These are phyloP conservation scores for Eriosoma lanigerum DNA, from an alignment of 1,140 invertebrate genomes.

Conservation along the genomic window DNA sequence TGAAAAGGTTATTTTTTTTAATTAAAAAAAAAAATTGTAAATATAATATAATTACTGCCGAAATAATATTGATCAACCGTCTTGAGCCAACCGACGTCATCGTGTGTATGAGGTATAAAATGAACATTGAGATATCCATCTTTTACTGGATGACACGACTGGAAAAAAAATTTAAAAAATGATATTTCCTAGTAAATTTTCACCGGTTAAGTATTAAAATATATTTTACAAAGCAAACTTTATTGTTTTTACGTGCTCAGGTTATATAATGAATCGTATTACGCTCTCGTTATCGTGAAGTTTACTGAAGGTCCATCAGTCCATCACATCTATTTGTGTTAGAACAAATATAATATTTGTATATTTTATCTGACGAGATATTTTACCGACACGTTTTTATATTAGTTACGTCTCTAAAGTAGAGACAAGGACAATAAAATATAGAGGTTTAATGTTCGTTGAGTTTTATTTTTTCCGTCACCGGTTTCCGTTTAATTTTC, in stretches of 20 bases:
- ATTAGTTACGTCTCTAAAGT: not conserved
- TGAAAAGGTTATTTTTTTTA: not conserved
- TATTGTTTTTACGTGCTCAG: not conserved
- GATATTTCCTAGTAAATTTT: not conserved
- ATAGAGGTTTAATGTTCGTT: not conserved
- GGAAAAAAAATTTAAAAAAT: slow-evolving; percentile 37
- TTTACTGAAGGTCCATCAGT: not conserved
- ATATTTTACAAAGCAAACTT: not conserved
- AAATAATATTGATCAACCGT: slow-evolving; percentile 84
- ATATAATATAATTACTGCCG: slow-evolving; percentile 63
- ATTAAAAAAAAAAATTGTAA: no score
- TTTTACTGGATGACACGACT: slow-evolving; percentile 53
- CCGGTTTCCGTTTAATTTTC: not conserved
- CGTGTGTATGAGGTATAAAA: slow-evolving; percentile 70
- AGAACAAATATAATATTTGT: no score
- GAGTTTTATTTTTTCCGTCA: not conserved
- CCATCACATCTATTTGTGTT: no score
- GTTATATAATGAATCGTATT: not conserved
- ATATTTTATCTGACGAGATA: no score
- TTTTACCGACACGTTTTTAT: no score
- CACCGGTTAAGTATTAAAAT: not conserved
- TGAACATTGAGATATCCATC: slow-evolving; percentile 69
- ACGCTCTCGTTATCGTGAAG: not conserved
- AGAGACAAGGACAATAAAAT: no score
- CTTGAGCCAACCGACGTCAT: slow-evolving; percentile 82